A percentile compares a stretch with the other conserved stretches of the same genome.
Evolutionary conservation across 2,888 invertebrate species (phyloP).

Genomic region (Dryobota labecula): DNA sequence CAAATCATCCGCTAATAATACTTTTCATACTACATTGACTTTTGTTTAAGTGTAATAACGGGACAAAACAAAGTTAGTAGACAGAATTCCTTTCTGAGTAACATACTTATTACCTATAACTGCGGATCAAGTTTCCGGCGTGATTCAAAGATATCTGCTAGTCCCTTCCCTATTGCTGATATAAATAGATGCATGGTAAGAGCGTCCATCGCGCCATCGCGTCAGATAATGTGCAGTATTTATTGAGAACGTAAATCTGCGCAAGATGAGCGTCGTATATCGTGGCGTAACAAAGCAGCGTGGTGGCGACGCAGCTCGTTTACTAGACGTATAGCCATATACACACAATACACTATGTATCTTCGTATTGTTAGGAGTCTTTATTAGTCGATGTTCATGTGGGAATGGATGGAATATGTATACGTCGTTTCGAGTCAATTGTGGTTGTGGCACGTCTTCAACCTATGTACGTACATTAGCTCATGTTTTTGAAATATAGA

Average conservation of each 20-base stretch:
- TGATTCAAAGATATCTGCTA: neutral
- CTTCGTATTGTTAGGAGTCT: constrained; percentile 2
- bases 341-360: neutral
- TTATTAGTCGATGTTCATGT: constrained; percentile 13
- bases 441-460: neutral
- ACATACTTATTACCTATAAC: neutral
- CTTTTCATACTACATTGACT: neutral
- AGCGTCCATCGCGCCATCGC: constrained; percentile 3
- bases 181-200: constrained; percentile 33
- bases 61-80: neutral
- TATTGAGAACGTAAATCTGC: constrained; percentile 38
- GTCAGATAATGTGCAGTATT: constrained; percentile 35
- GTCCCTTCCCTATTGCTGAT: constrained; percentile 13
- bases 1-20: neutral
- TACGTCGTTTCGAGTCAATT: neutral
- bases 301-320: constrained; percentile 3
- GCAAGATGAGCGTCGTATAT: constrained; percentile 28
- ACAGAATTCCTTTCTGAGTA: neutral
- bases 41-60: neutral
- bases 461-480: neutral
- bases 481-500: neutral
- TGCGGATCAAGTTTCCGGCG: no score
- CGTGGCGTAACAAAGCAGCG: constrained; percentile 42
- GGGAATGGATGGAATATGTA: neutral
- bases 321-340: neutral